Conservation (phyloP, 2,888 invertebrate genomes). For the Syritta pipiens region DNA sequence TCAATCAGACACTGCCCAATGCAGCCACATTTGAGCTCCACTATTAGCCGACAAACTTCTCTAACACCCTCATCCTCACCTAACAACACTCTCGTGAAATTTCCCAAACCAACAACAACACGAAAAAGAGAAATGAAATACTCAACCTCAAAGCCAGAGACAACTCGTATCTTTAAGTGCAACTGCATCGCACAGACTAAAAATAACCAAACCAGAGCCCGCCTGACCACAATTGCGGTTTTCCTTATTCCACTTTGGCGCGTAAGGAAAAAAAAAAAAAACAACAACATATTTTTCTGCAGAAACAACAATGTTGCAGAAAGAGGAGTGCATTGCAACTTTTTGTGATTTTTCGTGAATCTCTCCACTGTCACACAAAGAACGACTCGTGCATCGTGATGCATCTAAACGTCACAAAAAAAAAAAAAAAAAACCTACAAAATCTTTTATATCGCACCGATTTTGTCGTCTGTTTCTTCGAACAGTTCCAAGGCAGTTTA, state of each 20-base stretch:
- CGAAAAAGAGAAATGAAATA: background rate
- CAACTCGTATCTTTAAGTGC: conserved; percentile 17
- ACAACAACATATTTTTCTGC: no score
- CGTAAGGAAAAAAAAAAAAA: background rate
- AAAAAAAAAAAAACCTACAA: no score
- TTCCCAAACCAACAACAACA: no score
- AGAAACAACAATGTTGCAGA: no score
- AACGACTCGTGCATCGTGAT: no score
- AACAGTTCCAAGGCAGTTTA: conserved; percentile 3
- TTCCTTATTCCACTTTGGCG: conserved; percentile 18
- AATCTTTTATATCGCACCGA: conserved; percentile 6
- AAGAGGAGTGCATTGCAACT: no score
- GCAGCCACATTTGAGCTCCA: no score
- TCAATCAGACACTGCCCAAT: no score
- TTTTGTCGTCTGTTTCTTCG: conserved; percentile 6
- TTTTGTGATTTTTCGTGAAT: background rate
- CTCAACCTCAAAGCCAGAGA: background rate
- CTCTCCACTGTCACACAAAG: background rate
- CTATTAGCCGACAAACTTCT: no score
- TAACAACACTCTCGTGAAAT: no score
- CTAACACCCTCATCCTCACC: no score
- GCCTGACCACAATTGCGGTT: conserved; percentile 7
- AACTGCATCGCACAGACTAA: conserved; percentile 15
- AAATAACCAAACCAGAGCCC: conserved; percentile 29
- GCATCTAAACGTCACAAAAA: conserved; percentile 14